A percentile compares a stretch with the other conserved stretches of the same genome.
Evolutionary conservation across 2,888 invertebrate species (phyloP).

Genomic region (Dicranocentrus wangi): DNA sequence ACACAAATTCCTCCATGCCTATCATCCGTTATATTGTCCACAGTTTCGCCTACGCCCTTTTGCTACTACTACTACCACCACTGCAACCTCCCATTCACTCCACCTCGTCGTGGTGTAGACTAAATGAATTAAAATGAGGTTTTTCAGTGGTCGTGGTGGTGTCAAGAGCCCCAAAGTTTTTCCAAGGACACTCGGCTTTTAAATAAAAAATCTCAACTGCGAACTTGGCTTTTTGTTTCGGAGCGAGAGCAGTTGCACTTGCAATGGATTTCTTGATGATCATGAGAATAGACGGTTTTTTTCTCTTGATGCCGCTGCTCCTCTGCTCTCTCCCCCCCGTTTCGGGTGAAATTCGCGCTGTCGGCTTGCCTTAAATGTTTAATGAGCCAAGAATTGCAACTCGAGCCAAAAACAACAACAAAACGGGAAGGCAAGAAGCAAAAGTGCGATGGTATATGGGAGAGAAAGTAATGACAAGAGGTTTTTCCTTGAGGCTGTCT

Average conservation of each 20-base stretch:
- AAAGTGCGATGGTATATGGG: neutral
- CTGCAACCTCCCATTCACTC: no score
- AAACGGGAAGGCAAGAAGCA: no score
- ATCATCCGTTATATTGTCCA: no score
- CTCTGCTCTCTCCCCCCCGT: no score
- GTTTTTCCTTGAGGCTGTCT: neutral
- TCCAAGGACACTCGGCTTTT: constrained; percentile 5
- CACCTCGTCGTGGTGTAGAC: no score
- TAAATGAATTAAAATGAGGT: constrained; percentile 5
- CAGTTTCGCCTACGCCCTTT: no score
- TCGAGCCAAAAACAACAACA: constrained; percentile 7
- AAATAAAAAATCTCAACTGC: constrained; percentile 7
- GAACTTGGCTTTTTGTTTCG: constrained; percentile 29
- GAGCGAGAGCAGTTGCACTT: neutral
- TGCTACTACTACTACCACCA: no score
- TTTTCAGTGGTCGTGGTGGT: no score
- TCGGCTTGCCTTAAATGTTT: constrained; percentile 25
- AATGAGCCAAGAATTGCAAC: constrained; percentile 31
- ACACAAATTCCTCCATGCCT: no score
- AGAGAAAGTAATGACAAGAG: constrained; percentile 1
- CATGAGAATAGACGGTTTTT: neutral
- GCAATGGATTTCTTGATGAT: neutral
- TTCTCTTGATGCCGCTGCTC: neutral
- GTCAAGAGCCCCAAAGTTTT: constrained; percentile 21
- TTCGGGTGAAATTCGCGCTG: constrained; percentile 3